phyloP scores from a whole-genome alignment of 2,797 vertebrate species.

The Brotogeris chrysoptera region DNA sequence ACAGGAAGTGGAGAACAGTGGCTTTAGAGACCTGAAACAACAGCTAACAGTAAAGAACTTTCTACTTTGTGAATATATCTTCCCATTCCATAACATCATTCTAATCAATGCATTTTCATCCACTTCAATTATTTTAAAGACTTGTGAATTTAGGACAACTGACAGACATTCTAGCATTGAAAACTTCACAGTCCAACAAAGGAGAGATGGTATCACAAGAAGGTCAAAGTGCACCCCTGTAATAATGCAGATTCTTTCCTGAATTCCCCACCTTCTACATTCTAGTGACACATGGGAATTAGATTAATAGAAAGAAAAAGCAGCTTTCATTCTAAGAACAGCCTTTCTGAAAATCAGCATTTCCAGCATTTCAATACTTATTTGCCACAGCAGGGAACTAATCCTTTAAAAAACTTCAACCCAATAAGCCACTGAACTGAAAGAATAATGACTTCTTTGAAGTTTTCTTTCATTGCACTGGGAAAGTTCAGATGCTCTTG shows the following conservation, averaged over 20 bases:
- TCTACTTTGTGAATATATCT: not conserved
- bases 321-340: constrained; percentile 50
- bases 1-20: not conserved
- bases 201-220: not conserved
- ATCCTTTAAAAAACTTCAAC: constrained; percentile 35
- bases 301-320: constrained; percentile 45
- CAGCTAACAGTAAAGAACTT: not conserved
- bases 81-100: not conserved
- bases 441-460: constrained; percentile 69
- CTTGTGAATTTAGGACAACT: not conserved
- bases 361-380: constrained; percentile 64
- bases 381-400: constrained; percentile 61
- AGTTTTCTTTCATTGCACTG: constrained; percentile 61
- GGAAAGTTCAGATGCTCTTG: constrained; percentile 66
- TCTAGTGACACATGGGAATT: constrained; percentile 48
- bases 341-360: constrained; percentile 60
- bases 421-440: constrained; percentile 57
- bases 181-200: not conserved
- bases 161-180: not conserved
- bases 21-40: not conserved
- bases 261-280: not conserved
- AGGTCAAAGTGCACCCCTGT: constrained; percentile 10
- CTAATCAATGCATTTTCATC: not conserved
- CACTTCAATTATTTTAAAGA: not conserved
- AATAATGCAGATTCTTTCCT: constrained; percentile 23